Evolutionary conservation across 2,113 vertebrate genomes (phyloP), one percentile per base, ranked within the genome.

Genomic region (Apodemus speciosus): DNA sequence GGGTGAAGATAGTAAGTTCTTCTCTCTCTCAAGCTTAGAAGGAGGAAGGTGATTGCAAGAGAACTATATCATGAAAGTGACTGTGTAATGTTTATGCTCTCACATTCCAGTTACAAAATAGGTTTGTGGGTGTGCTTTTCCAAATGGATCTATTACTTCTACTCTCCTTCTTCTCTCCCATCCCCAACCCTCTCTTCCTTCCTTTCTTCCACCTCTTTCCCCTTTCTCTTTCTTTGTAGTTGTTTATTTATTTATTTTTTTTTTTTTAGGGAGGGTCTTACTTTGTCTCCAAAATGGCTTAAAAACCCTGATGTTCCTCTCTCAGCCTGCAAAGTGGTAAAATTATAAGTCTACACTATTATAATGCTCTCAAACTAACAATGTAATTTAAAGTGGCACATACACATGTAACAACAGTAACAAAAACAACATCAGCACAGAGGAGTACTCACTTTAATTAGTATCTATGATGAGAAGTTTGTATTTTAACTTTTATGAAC

Each of bases 141-240:
- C 87, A 53, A 80, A 6, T 84, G 10, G 0, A 15, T 56, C 72
- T 85, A 27, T 96, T 76, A 2, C 15, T 21, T 62, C 8, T 25
- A 14, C 20, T 51, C 4, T 27, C 6, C 25, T 23, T 68, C n/a
- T 66, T 14, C 32, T 5, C 4, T 1, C 1, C 2, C 13, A 2
- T 35, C n/a, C 0, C 4, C 7, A 5, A 5, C n/a, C 35, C 8
- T 11, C 9, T 27, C 23, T 4, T 7, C 9, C 2, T 15, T 14
- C 13, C 11, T 32, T 2, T 51, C 43, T 46, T 16, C 15, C 11
- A 15, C 2, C 30, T 14, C 51, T 72, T 9, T 43, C 1, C 27
- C 32, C 6, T 35, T 68, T 35, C 32, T 68, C 32, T 30, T 9
- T 56, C 49, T 71, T 51, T 40, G 23, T 38, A 46, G 9, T 6